phyloP scores from a whole-genome alignment of 2,113 vertebrate species.

The Fregata magnificens region DNA sequence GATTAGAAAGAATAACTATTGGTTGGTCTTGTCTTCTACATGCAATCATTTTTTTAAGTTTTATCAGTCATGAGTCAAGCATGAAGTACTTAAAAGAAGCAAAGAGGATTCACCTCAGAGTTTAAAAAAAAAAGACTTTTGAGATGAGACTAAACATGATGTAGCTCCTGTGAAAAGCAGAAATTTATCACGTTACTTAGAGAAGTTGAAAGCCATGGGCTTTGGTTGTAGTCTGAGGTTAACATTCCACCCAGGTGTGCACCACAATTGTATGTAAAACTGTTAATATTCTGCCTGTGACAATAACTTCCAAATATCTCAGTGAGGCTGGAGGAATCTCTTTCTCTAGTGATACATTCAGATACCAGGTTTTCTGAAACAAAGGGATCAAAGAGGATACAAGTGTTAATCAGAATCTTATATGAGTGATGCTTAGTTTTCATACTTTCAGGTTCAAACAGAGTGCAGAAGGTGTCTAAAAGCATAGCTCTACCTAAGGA shows the following conservation, averaged over 20 bases:
- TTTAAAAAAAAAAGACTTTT: not conserved
- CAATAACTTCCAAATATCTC: not conserved
- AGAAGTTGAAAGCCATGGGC: not conserved
- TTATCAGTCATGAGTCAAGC: not conserved
- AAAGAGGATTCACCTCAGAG: not conserved
- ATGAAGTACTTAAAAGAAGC: not conserved
- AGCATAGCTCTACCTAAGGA: not conserved
- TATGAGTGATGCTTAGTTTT: not conserved
- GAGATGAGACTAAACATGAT: not conserved
- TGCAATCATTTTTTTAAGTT: not conserved
- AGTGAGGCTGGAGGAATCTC: not conserved
- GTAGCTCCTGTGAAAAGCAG: not conserved
- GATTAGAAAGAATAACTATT: not conserved
- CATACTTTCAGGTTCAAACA: not conserved
- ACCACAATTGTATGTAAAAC: accelerated
- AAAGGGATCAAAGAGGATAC: not conserved
- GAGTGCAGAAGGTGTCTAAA: not conserved
- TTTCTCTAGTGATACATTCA: not conserved
- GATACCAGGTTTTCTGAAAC: not conserved
- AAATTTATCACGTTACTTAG: not conserved
- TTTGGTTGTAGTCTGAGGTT: not conserved
- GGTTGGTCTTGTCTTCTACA: not conserved
- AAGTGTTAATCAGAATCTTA: not conserved
- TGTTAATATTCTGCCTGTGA: not conserved
- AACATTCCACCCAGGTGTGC: not conserved